Percentiles rank a stretch among this genome's conserved stretches.
Conservation (phyloP, 2,113 vertebrate genomes). For the Syngnathus typhle region DNA sequence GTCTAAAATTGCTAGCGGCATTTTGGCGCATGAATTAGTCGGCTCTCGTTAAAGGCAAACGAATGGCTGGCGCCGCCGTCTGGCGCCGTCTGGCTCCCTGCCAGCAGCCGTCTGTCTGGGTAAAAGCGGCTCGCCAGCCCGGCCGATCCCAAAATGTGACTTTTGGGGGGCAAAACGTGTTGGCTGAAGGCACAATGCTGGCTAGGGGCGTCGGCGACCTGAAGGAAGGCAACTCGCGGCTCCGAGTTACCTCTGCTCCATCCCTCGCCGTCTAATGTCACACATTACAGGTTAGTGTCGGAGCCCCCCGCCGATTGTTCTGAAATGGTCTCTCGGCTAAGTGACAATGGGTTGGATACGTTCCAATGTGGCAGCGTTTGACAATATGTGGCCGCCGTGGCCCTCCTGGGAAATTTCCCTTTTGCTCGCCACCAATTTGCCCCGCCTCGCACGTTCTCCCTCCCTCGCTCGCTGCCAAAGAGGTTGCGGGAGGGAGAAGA, state of each 20-base stretch:
- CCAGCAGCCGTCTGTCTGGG: constrained; percentile 22
- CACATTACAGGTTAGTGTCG: background rate
- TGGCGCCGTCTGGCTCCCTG: constrained; percentile 28
- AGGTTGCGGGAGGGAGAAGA: constrained; percentile 38
- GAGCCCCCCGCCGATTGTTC: background rate
- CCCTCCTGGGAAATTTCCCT: constrained; percentile 60
- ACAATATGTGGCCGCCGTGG: constrained; percentile 37
- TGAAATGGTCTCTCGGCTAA: constrained; percentile 30
- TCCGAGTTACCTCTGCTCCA: background rate
- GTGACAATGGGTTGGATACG: constrained; percentile 40
- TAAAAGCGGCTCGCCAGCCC: constrained; percentile 1
- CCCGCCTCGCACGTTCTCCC: constrained; percentile 21
- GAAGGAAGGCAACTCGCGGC: background rate
- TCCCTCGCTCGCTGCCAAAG: constrained; percentile 36
- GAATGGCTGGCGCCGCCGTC: constrained; percentile 39
- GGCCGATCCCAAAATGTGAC: no score
- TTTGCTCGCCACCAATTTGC: constrained; percentile 45
- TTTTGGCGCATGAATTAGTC: constrained; percentile 5
- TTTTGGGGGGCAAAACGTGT: background rate
- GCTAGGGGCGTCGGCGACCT: no score
- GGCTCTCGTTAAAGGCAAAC: constrained; percentile 38
- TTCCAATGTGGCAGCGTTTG: constrained; percentile 48
- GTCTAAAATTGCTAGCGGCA: background rate
- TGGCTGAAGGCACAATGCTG: background rate
- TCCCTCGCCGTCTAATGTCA: background rate